phyloP scores from a whole-genome alignment of 2,113 vertebrate genomes.

The Leucopsar rothschildi region DNA sequence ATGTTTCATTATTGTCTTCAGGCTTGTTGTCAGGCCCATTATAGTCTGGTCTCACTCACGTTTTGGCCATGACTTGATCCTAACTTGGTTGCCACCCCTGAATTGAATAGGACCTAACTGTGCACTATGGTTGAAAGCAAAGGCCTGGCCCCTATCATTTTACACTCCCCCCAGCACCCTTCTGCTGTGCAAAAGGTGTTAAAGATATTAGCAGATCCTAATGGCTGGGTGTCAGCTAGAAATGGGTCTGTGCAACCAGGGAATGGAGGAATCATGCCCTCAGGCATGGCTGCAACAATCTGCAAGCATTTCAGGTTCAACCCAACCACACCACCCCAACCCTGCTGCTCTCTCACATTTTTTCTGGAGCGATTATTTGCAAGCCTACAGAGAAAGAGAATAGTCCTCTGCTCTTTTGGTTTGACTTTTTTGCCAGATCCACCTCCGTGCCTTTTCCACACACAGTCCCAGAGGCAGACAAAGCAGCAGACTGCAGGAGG shows the following conservation, averaged over 20 bases:
- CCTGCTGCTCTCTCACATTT: background rate
- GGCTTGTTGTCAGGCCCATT: background rate
- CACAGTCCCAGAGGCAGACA: background rate
- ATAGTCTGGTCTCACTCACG: background rate
- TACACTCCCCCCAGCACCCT: background rate
- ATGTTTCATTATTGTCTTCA: background rate
- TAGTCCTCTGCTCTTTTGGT: background rate
- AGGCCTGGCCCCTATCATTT: background rate
- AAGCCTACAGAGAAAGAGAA: background rate
- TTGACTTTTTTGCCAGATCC: background rate
- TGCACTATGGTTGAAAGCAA: background rate
- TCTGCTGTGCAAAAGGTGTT: background rate
- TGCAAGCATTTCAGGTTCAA: background rate
- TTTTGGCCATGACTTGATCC: background rate
- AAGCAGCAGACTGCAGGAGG: background rate
- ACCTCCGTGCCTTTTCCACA: background rate
- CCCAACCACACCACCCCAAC: background rate
- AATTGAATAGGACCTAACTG: background rate
- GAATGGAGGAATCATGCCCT: background rate
- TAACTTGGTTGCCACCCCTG: background rate
- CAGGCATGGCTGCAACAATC: background rate
- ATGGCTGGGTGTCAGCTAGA: background rate
- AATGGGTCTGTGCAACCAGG: background rate
- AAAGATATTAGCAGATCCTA: background rate
- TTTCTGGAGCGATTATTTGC: background rate